Conservation (phyloP, 2,797 vertebrate species). For the Echeneis naucrates region DNA sequence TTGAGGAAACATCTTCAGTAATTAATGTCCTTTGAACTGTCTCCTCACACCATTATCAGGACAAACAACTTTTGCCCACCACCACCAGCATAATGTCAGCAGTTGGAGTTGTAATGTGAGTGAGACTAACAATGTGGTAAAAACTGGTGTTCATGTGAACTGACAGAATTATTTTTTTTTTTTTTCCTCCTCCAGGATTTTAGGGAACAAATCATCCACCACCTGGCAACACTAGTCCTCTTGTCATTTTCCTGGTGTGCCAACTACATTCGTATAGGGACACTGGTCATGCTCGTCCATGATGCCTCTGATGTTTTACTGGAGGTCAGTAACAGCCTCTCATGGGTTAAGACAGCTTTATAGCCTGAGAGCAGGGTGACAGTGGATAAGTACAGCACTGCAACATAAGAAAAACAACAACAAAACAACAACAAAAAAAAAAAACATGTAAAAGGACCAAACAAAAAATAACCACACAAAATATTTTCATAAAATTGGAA, state of each 20-base stretch:
- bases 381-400: too few species aligned
- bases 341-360: neutral
- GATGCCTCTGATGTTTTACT: constrained; percentile 93
- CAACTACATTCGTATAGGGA: constrained; percentile 94
- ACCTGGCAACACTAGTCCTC: constrained; percentile 90
- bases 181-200: constrained; percentile 86
- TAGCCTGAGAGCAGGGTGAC: neutral
- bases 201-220: constrained; percentile 92
- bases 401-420: too few species aligned
- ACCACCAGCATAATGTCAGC: neutral
- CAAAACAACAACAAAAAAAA: too few species aligned
- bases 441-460: too few species aligned
- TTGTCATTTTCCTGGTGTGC: constrained; percentile 93
- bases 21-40: too few species aligned
- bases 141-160: neutral
- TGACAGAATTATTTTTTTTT: neutral
- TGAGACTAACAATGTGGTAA: neutral
- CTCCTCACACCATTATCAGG: neutral
- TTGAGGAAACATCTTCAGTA: too few species aligned
- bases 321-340: constrained; percentile 85
- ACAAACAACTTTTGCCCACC: neutral
- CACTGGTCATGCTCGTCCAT: constrained; percentile 91
- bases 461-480: too few species aligned
- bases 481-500: too few species aligned
- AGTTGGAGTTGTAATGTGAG: neutral